phyloP scores from a whole-genome alignment of 2,113 vertebrate genomes.

The Albula goreensis region DNA sequence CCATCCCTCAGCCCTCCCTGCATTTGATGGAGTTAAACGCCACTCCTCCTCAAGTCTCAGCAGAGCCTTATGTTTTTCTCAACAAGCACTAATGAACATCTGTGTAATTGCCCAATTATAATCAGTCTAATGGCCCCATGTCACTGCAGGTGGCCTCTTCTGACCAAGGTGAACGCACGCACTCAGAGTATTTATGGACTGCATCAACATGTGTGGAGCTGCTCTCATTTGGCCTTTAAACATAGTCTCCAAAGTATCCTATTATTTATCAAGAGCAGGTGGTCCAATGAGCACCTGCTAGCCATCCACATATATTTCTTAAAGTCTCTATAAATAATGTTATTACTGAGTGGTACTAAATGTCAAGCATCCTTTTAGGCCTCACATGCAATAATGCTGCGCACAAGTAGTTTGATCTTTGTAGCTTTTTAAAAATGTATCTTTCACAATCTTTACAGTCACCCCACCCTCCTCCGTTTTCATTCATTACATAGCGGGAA shows the following conservation, averaged over 20 bases:
- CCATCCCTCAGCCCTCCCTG: neutral
- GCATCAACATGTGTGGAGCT: neutral
- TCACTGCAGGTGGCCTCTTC: neutral
- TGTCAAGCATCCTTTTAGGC: neutral
- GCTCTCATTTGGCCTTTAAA: neutral
- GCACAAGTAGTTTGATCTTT: too few relatives aligned
- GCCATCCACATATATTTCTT: neutral
- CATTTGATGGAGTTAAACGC: neutral
- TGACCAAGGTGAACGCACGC: neutral
- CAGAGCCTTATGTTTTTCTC: slow-evolving; percentile 3
- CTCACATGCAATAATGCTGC: neutral
- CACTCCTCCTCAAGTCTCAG: slow-evolving; percentile 30
- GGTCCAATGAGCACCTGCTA: neutral
- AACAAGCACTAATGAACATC: slow-evolving; percentile 40
- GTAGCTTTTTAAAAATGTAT: neutral
- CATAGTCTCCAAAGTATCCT: neutral
- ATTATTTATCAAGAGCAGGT: neutral
- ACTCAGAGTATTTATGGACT: neutral
- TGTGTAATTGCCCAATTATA: slow-evolving; percentile 47
- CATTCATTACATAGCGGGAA: slow-evolving; percentile 62
- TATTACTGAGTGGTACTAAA: slow-evolving; percentile 21
- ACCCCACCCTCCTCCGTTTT: slow-evolving; percentile 42
- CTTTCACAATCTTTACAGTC: neutral
- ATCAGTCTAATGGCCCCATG: slow-evolving; percentile 29
- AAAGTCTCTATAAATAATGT: neutral